phyloP scores from a whole-genome alignment of 1,140 invertebrate genomes.

The Drosophila pallidifrons region DNA sequence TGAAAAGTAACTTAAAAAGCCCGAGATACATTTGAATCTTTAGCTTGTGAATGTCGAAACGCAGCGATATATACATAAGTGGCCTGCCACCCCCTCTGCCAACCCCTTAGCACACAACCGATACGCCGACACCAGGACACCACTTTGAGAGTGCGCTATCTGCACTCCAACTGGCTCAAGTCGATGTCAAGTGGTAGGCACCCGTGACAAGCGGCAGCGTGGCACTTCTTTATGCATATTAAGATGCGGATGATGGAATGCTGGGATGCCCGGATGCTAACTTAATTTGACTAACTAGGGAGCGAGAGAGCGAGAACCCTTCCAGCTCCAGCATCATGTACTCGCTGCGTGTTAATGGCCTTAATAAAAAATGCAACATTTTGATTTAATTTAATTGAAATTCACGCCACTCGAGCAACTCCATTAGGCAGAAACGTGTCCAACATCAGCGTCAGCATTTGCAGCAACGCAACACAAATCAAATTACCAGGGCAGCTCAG shows the following conservation, averaged over 20 bases:
- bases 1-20: constrained; percentile 8
- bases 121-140: neutral
- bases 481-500: constrained; percentile 61
- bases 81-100: neutral
- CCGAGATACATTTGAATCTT: constrained; percentile 41
- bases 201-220: constrained; percentile 27
- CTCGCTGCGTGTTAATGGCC: constrained; percentile 65
- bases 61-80: constrained; percentile 3
- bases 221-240: constrained; percentile 78
- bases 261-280: constrained; percentile 46
- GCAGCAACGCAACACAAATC: constrained; percentile 66
- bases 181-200: constrained; percentile 56
- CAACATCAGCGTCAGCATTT: constrained; percentile 65
- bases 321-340: constrained; percentile 26
- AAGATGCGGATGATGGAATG: constrained; percentile 45
- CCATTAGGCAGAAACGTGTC: constrained; percentile 83
- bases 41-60: neutral
- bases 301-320: constrained; percentile 39
- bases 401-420: constrained; percentile 83
- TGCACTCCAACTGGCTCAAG: constrained; percentile 36
- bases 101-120: neutral
- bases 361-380: constrained; percentile 84
- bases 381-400: constrained; percentile 84
- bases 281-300: constrained; percentile 73
- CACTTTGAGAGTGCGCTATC: constrained; percentile 28